These are phyloP conservation scores for Gallinago jamesoni DNA, from an alignment of 2,113 vertebrate genomes.

Conservation along the genomic window DNA sequence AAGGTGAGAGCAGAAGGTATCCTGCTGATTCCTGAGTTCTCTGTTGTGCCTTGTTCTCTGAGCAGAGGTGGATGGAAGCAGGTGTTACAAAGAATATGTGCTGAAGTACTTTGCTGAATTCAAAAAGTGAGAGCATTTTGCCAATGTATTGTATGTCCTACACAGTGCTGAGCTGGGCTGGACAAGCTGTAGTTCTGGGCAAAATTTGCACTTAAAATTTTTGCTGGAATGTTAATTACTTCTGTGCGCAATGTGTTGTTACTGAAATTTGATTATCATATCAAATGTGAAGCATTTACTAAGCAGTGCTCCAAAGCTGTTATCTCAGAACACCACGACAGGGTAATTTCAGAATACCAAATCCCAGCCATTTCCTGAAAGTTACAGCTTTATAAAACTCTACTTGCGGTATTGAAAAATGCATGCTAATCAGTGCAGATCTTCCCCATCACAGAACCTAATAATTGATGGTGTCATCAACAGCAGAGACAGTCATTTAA, in stretches of 20 bases:
- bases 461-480: conserved; percentile 52
- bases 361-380: neutral
- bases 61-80: conserved; percentile 2
- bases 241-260: neutral
- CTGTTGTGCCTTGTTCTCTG: neutral
- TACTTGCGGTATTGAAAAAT: conserved; percentile 41
- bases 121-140: neutral
- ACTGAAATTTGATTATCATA: neutral
- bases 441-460: neutral
- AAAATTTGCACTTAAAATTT: neutral
- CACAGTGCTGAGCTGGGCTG: neutral
- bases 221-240: neutral
- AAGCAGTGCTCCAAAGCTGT: neutral
- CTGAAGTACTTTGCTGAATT: neutral
- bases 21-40: neutral
- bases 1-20: neutral
- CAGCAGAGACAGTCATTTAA: conserved; percentile 42
- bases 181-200: neutral
- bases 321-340: neutral
- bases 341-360: conserved; percentile 35
- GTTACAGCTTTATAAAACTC: conserved; percentile 29
- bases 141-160: neutral
- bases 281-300: neutral
- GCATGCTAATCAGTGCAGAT: conserved; percentile 3
- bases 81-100: neutral